A percentile compares a stretch with the other conserved stretches of the same genome.
phyloP scores from a whole-genome alignment of 2,797 vertebrate genomes.

The Gymnopithys bicolor region DNA sequence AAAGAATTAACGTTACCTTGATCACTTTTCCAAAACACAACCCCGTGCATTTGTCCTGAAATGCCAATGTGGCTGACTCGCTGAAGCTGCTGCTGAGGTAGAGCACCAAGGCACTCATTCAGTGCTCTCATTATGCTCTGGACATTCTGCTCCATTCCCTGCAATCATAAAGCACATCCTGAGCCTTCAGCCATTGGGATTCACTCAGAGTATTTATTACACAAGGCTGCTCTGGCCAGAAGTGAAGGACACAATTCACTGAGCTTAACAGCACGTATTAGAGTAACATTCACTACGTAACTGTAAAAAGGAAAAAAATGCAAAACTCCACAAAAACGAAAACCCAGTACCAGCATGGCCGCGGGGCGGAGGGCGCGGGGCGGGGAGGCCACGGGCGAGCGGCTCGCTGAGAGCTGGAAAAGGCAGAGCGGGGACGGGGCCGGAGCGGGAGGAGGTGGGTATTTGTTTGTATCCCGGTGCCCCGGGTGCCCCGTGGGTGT shows the following conservation, averaged over 20 bases:
- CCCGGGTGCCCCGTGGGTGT: background rate
- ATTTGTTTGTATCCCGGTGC: background rate
- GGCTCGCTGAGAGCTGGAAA: too few species aligned
- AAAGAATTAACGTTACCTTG: conserved; percentile 76
- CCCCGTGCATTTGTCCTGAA: conserved; percentile 96
- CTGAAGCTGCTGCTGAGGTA: conserved; percentile 82
- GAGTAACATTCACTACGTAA: too few species aligned
- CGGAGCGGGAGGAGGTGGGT: too few species aligned
- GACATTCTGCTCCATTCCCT: conserved; percentile 90
- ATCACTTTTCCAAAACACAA: conserved; percentile 89
- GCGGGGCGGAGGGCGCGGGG: too few species aligned
- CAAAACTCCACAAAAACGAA: too few species aligned
- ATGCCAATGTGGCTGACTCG: conserved; percentile 84
- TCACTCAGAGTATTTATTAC: background rate
- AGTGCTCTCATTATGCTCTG: conserved; percentile 81
- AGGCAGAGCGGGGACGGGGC: too few species aligned
- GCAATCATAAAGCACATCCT: conserved; percentile 53
- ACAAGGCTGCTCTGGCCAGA: background rate
- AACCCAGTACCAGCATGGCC: too few species aligned
- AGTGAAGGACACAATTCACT: background rate
- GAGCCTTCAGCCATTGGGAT: background rate
- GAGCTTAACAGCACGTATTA: too few species aligned
- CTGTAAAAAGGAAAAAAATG: too few species aligned
- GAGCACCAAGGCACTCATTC: conserved; percentile 83
- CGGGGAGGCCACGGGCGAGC: too few species aligned